Evolutionary conservation across 1,140 invertebrate genomes (phyloP).

Genomic region (Fopius arisanus): DNA sequence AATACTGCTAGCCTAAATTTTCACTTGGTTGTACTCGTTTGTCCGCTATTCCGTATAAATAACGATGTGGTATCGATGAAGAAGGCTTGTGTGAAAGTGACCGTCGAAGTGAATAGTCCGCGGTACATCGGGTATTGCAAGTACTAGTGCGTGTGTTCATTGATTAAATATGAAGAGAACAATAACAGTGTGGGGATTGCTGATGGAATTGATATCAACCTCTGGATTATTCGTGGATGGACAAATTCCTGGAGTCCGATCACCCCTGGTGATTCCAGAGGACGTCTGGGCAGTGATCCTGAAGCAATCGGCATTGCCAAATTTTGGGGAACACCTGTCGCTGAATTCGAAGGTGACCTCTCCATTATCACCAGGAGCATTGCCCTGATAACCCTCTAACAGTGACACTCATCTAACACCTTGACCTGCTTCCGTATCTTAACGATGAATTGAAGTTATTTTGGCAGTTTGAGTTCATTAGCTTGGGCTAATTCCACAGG

Average conservation of each 20-base stretch:
- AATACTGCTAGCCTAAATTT: slow-evolving; percentile 59
- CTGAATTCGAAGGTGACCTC: background rate
- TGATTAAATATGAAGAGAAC: background rate
- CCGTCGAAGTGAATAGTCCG: slow-evolving; percentile 43
- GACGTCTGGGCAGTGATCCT: no score
- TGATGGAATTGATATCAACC: no score
- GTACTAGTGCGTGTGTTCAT: slow-evolving; percentile 1
- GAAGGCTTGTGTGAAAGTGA: slow-evolving; percentile 61
- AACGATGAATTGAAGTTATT: background rate
- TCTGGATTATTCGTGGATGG: no score
- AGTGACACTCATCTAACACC: background rate
- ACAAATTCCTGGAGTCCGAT: no score
- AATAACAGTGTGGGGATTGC: no score
- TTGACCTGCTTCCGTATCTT: no score
- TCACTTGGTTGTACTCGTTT: slow-evolving; percentile 48
- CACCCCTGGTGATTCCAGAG: no score
- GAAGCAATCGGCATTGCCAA: background rate
- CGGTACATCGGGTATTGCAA: background rate
- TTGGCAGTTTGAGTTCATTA: background rate
- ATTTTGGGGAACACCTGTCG: background rate
- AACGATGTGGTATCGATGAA: slow-evolving; percentile 55
- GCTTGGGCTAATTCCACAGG: no score
- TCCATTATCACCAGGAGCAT: background rate
- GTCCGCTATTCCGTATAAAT: slow-evolving; percentile 61
- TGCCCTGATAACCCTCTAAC: background rate